Conservation (phyloP, 2,797 vertebrate species). For the Poecile montanus region DNA sequence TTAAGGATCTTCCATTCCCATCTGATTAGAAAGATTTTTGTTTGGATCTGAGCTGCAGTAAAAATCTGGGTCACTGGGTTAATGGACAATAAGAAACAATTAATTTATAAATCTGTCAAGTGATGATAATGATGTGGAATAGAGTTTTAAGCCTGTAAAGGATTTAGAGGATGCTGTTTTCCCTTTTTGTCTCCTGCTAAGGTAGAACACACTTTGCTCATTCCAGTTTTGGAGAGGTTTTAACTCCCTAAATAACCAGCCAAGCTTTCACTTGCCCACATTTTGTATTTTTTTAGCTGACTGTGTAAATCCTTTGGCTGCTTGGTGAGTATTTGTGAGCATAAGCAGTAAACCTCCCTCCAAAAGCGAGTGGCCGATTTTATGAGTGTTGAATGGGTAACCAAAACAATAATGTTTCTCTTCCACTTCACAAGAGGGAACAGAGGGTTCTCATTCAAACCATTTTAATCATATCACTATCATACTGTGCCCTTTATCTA, state of each 20-base stretch:
- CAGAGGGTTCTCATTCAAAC: background rate
- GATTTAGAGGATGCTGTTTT: background rate
- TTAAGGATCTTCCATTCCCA: background rate
- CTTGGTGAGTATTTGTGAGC: background rate
- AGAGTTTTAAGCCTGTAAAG: background rate
- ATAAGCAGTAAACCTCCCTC: background rate
- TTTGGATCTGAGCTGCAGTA: background rate
- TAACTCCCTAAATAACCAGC: background rate
- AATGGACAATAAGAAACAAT: constrained; percentile 17
- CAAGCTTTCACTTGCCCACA: background rate
- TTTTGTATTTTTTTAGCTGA: background rate
- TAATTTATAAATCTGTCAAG: background rate
- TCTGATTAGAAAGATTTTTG: constrained; percentile 3
- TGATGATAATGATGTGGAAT: background rate
- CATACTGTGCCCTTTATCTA: constrained; percentile 17
- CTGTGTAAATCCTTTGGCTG: background rate
- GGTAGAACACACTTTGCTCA: background rate
- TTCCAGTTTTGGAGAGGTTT: background rate
- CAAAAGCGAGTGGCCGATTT: accelerated
- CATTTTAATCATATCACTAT: constrained; percentile 17
- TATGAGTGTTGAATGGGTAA: background rate
- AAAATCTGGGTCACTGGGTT: constrained; percentile 34
- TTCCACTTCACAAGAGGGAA: background rate
- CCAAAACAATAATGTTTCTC: background rate
- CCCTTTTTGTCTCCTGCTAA: background rate